Evolutionary conservation across 2,113 vertebrate species (phyloP), one percentile per base, ranked within the genome.

Genomic region (Nothobranchius furzeri): DNA sequence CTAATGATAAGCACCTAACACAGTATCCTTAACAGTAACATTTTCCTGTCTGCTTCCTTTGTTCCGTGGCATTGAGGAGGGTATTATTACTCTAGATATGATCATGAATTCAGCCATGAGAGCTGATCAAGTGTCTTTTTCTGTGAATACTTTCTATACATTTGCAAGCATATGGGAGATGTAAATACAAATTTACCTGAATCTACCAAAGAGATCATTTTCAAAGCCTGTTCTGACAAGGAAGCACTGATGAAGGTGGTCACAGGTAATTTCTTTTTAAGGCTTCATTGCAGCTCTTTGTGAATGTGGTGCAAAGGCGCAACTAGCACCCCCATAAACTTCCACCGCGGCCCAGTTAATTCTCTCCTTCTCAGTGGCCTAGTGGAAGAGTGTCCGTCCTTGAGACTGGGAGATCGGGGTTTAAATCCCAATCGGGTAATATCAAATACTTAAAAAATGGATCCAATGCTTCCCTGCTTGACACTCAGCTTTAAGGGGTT

Each of bases 1-100:
- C 86, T 82, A 64, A 86, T 88, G 81, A 89, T 81, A 70, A 70
- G 70, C 74, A 84, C 83, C 75, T 63, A 86, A 81, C 71, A 78
- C 50, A 20, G 36, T 70, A 69, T 70, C 69, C 73, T 75, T 82
- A 80, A 68, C 76, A 70, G 52, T 51, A 70, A 66, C 82, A 62
- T 54, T 36, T 62, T 48, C 45, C 60, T 73, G 10, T 24, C 55
- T 56, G 58, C 62, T 71, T 40, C 9, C 37, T 68, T 78, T 69
- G 60, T 59, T 70, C 75, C 17, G 24, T 77, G 64, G 76, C 54
- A 78, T 42, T 63, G 61, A 72, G 43, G 65, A 15, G 1, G 65
- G 70, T 37, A 52, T 83, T 64, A 84, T 51, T 67, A 80, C 68
- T 45, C 72, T 56, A 56, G 65, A 63, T 47, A n/a, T 63, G 49